phyloP scores from a whole-genome alignment of 2,888 invertebrate genomes.

The Leptopilina syphax region DNA sequence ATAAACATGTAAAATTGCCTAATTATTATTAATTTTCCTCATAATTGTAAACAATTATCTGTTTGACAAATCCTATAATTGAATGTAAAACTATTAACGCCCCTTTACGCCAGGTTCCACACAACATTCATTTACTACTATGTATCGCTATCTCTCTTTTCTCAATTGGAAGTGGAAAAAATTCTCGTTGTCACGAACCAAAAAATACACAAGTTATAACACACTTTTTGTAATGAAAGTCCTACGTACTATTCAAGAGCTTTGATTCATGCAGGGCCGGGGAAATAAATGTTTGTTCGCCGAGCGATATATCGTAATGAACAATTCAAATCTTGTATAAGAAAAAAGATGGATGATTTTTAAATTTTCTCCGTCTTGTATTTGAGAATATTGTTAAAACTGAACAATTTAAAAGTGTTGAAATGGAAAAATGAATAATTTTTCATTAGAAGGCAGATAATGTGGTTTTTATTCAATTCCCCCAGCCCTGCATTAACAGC shows the following conservation, averaged over 20 bases:
- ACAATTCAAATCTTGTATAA: neutral
- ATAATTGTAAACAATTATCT: neutral
- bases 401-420: no score
- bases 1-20: no score
- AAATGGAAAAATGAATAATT: neutral
- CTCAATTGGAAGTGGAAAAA: neutral
- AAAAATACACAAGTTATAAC: conserved; percentile 17
- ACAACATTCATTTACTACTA: neutral
- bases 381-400: neutral
- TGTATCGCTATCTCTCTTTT: neutral
- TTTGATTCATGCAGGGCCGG: conserved; percentile 9
- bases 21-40: neutral
- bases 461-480: neutral
- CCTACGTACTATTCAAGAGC: conserved; percentile 4
- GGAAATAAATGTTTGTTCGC: neutral
- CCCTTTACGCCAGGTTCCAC: neutral
- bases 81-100: neutral
- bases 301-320: neutral
- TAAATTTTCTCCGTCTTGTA: neutral
- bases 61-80: neutral
- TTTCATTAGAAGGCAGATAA: neutral
- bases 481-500: neutral
- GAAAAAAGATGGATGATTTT: neutral
- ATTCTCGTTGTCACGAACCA: neutral
- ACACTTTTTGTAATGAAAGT: conserved; percentile 27